A percentile compares a stretch with the other conserved stretches of the same genome.
phyloP scores from a whole-genome alignment of 2,113 vertebrate species.

The Aphyosemion australe region DNA sequence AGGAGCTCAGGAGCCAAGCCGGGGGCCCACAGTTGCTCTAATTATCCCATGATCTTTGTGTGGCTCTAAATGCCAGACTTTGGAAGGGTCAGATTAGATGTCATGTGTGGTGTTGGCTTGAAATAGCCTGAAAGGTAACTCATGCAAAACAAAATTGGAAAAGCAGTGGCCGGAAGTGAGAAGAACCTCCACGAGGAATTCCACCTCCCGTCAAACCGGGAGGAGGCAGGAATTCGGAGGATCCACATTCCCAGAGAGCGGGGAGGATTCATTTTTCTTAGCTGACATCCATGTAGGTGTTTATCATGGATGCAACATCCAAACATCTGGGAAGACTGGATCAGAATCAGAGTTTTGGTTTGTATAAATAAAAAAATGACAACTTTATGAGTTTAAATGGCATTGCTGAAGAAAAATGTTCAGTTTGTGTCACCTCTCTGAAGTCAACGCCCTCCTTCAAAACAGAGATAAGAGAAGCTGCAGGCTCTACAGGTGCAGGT shows the following conservation, averaged over 20 bases:
- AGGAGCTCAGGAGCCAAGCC: conserved; percentile 27
- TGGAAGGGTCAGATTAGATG: conserved; percentile 43
- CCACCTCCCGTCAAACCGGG: not conserved
- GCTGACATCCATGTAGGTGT: not conserved
- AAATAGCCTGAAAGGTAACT: conserved; percentile 46
- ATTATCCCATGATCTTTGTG: conserved; percentile 53
- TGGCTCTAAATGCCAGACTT: conserved; percentile 34
- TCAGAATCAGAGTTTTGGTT: too few relatives aligned
- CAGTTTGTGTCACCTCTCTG: not conserved
- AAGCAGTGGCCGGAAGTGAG: not conserved
- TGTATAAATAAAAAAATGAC: too few relatives aligned
- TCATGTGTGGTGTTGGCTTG: conserved; percentile 50
- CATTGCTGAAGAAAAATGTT: conserved; percentile 7
- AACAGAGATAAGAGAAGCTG: conserved; percentile 2
- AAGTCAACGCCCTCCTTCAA: conserved; percentile 17
- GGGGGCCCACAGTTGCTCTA: conserved; percentile 21
- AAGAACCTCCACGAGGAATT: conserved; percentile 18
- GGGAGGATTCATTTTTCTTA: not conserved
- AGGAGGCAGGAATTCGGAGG: too few relatives aligned
- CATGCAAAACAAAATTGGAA: conserved; percentile 18
- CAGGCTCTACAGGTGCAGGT: not conserved
- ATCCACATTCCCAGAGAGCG: too few relatives aligned
- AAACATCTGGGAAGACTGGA: not conserved
- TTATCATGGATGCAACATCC: not conserved
- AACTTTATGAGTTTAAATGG: not conserved